Evolutionary conservation across 2,797 vertebrate species (phyloP).

Genomic region (Gambelia wislizenii): DNA sequence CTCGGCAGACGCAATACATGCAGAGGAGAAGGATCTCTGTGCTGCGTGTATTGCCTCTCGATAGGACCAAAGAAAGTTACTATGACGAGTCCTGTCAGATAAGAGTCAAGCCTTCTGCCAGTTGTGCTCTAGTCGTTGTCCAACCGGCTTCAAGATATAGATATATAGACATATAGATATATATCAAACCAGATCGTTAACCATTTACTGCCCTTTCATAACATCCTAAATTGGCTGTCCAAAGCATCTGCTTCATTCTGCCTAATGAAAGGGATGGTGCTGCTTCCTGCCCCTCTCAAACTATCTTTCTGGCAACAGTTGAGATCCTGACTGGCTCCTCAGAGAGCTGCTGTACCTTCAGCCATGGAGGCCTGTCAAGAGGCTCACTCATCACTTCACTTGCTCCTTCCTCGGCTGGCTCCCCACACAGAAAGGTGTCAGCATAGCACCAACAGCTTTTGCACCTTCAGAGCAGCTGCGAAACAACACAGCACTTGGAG

Average conservation of each 20-base stretch:
- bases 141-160: no score
- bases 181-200: not conserved
- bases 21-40: no score
- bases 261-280: not conserved
- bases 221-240: not conserved
- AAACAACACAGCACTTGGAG: not conserved
- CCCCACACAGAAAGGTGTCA: not conserved
- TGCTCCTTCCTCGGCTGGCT: not conserved
- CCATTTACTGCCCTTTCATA: not conserved
- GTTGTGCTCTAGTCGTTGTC: no score
- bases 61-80: no score
- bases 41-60: no score
- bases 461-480: not conserved
- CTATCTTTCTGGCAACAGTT: not conserved
- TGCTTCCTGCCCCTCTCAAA: not conserved
- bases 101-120: no score
- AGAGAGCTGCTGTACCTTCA: not conserved
- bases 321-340: not conserved
- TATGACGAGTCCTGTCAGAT: no score
- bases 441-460: no score
- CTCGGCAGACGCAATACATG: no score
- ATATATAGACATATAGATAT: no score
- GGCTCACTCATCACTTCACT: not conserved
- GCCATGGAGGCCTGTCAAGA: not conserved
- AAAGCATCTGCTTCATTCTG: not conserved